phyloP scores from a whole-genome alignment of 35 echinoderm and acorn worm genomes.

The Ptychodera flava region DNA sequence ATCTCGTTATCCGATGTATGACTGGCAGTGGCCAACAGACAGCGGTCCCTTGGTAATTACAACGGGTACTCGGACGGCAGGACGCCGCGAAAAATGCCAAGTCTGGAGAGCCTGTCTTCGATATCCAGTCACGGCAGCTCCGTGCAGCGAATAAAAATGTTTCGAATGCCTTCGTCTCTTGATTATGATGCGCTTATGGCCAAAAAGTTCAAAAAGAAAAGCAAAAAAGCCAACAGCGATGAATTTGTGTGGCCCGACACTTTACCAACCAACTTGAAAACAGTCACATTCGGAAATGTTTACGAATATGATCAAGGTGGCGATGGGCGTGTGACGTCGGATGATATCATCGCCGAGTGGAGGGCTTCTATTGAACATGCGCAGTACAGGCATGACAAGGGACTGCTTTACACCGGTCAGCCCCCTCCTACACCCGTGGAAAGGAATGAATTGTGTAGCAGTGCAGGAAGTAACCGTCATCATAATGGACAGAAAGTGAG shows the following conservation, averaged over 20 bases:
- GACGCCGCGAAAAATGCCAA: not conserved
- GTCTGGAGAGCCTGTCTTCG: not conserved
- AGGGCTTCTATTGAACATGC: not conserved
- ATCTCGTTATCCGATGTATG: slow-evolving; percentile 86
- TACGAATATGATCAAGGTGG: too few relatives aligned
- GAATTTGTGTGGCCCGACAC: not conserved
- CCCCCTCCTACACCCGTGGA: not conserved
- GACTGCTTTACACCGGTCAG: not conserved
- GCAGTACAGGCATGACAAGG: not conserved
- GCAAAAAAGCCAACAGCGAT: not conserved
- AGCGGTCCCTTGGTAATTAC: not conserved
- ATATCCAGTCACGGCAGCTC: not conserved
- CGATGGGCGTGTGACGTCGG: too few relatives aligned
- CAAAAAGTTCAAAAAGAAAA: not conserved
- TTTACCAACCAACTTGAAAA: not conserved
- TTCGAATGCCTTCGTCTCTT: not conserved
- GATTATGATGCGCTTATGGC: not conserved
- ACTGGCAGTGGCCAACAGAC: slow-evolving; percentile 27
- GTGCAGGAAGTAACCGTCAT: too few relatives aligned
- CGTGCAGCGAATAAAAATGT: not conserved
- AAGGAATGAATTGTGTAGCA: not conserved
- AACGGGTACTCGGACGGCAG: not conserved
- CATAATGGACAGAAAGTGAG: too few relatives aligned
- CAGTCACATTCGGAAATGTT: not conserved
- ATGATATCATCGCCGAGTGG: not conserved